A percentile compares a stretch with the other conserved stretches of the same genome.
These are phyloP conservation scores for Panzeria rudis DNA, from an alignment of 2,888 invertebrate species.

Conservation along the genomic window DNA sequence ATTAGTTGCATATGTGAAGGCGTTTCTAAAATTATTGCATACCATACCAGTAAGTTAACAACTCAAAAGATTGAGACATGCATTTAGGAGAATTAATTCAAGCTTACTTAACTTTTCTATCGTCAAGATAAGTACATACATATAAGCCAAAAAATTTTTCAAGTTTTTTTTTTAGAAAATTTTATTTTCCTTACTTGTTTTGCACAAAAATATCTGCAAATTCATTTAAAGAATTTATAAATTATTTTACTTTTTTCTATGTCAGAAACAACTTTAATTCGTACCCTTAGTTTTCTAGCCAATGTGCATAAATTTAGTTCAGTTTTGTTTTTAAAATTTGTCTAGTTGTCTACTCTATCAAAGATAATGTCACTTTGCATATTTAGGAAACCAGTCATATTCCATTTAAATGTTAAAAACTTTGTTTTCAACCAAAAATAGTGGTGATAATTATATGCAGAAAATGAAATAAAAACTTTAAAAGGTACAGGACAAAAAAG, in stretches of 20 bases:
- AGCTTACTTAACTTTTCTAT: too few relatives aligned
- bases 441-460: conserved; percentile 27
- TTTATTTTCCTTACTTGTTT: too few relatives aligned
- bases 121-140: too few relatives aligned
- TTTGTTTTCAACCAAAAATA: background rate
- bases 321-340: background rate
- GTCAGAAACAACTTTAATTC: background rate
- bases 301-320: background rate
- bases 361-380: conserved; percentile 18
- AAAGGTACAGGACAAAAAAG: background rate
- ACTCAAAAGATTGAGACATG: too few relatives aligned
- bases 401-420: conserved; percentile 15
- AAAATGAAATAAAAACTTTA: background rate
- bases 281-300: background rate
- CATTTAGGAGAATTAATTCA: too few relatives aligned
- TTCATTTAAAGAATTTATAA: background rate
- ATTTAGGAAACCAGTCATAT: conserved; percentile 5
- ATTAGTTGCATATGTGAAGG: background rate
- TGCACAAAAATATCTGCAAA: background rate
- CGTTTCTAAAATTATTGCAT: background rate
- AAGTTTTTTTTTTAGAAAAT: too few relatives aligned
- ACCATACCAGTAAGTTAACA: too few relatives aligned
- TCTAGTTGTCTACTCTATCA: background rate
- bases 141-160: too few relatives aligned
- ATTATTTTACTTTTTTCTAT: background rate